Evolutionary conservation across 2,113 vertebrate species (phyloP).

Genomic region (Marmota flaviventris): DNA sequence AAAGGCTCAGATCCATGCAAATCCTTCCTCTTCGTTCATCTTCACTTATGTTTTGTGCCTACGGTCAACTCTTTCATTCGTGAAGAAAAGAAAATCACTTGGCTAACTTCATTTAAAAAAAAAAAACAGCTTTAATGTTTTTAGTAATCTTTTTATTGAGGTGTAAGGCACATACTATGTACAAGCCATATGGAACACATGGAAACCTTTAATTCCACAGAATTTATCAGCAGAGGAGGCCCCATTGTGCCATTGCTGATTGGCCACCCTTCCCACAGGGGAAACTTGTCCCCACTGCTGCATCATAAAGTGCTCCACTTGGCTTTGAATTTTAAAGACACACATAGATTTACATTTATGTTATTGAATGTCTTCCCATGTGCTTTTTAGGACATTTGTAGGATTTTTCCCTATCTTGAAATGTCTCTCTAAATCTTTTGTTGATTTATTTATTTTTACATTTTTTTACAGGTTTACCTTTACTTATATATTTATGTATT

Average conservation of each 20-base stretch:
- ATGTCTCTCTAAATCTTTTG: neutral
- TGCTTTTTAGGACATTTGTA: neutral
- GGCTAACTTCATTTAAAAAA: neutral
- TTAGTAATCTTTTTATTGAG: neutral
- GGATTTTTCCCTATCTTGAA: neutral
- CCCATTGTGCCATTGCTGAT: neutral
- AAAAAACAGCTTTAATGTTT: neutral
- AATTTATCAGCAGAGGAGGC: accelerated
- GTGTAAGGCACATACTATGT: neutral
- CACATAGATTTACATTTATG: neutral
- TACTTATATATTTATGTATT: too few relatives aligned
- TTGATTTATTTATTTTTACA: too few relatives aligned
- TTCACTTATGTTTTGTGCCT: neutral
- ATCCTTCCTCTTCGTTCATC: neutral
- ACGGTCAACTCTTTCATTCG: neutral
- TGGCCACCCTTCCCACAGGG: neutral
- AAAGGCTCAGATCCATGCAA: neutral
- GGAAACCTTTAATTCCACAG: neutral
- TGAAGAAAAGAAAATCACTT: neutral
- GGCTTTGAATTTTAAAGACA: neutral
- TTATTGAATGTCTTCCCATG: neutral
- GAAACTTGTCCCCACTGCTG: neutral
- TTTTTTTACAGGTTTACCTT: too few relatives aligned
- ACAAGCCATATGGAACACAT: neutral
- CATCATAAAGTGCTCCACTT: neutral